phyloP scores from a whole-genome alignment of 1,140 invertebrate genomes.

The Rhopalosiphum padi region DNA sequence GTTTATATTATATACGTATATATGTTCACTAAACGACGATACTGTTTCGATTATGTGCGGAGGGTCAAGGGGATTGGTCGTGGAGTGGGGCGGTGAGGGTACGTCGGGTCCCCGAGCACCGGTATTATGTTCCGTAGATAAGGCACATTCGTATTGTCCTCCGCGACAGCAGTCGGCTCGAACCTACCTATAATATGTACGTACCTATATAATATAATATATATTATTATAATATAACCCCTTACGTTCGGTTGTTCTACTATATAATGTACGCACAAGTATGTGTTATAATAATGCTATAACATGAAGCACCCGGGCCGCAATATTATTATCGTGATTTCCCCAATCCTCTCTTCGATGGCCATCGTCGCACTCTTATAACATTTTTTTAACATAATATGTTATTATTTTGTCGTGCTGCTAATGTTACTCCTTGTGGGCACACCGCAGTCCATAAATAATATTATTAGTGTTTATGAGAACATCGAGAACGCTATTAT shows the following conservation, averaged over 20 bases:
- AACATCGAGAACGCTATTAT: too few species aligned
- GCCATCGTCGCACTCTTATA: neutral
- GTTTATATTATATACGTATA: neutral
- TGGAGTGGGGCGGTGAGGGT: neutral
- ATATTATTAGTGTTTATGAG: neutral
- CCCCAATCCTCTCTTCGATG: neutral
- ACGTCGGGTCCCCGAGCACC: conserved; percentile 11
- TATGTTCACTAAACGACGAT: neutral
- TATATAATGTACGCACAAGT: neutral
- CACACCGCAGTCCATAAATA: neutral
- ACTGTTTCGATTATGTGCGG: conserved; percentile 14
- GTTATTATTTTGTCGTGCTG: neutral
- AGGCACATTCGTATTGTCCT: conserved; percentile 56
- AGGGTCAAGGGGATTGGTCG: conserved; percentile 27
- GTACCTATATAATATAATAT: neutral
- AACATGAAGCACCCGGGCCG: neutral
- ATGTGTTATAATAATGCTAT: neutral
- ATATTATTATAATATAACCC: conserved; percentile 21
- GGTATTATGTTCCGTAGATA: conserved; percentile 54
- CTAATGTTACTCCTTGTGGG: neutral
- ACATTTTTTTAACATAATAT: neutral
- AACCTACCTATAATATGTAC: neutral
- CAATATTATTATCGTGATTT: conserved; percentile 8
- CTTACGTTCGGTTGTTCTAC: neutral
- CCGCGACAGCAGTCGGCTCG: neutral